Evolutionary conservation across 2,888 invertebrate species (phyloP), one percentile per base, ranked within the genome.

Genomic region (Ethmia dodecea): DNA sequence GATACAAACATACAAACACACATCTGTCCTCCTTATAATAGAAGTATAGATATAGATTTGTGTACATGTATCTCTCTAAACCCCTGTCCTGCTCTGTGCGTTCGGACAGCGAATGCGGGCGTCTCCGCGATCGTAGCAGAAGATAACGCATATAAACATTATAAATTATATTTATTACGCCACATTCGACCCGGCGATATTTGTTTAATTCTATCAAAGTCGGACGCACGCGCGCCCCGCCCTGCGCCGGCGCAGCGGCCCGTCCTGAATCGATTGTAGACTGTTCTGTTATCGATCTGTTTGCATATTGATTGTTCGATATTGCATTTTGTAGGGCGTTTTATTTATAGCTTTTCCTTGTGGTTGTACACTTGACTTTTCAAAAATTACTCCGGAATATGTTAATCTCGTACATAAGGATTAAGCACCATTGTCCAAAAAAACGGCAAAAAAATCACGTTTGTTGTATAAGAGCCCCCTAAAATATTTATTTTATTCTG

Each of bases 131-230:
- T 81, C 71, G 61, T 51, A 63, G 53, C 60, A 42, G 51, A 52
- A 65, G 83, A 84, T 83, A 70, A 72, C 62, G 47, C 61, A 71
- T 61, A 79, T 67, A 74, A 78, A 80, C 80, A 76, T 78, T 74
- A 80, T 86, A 83, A 84, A 83, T 84, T 76, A 81, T 75, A 77
- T 81, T 81, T 84, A 84, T 83, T 81, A 76, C 81, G 67, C 71
- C 73, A 76, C 72, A 76, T 78, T 78, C 71, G 71, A 66, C 49
- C 55, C 58, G 60, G 45, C 55, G 61, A 65, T 80, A 74, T 80
- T 79, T 79, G 79, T 79, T 74, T 70, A 75, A 67, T 72, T 69
- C 71, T 71, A 75, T 72, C 74, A 64, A 58, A 52, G 34, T 40
- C 36, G 38, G 31, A 37, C 33, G 38, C 34, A 42, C 51, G 55